phyloP scores from a whole-genome alignment of 2,113 vertebrate species.

The Colinus virginianus region DNA sequence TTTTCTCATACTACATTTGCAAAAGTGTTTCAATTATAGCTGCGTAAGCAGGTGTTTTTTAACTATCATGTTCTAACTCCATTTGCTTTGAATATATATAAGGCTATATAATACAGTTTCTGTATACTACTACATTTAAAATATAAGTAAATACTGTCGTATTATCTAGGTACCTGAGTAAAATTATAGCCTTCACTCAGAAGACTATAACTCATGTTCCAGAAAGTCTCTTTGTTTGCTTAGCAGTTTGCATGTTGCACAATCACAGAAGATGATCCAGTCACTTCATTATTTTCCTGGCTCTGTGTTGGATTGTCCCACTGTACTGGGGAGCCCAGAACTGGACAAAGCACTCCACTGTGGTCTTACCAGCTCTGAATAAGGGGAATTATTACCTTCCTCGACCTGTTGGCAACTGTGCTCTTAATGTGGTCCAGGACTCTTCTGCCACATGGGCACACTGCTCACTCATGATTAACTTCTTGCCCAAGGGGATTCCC shows the following conservation, averaged over 20 bases:
- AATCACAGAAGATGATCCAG: neutral
- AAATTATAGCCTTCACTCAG: neutral
- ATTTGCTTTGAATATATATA: neutral
- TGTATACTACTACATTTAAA: neutral
- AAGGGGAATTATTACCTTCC: neutral
- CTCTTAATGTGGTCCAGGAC: neutral
- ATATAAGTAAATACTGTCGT: neutral
- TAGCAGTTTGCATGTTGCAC: neutral
- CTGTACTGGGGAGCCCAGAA: neutral
- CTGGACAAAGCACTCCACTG: neutral
- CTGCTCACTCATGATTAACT: neutral
- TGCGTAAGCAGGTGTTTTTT: neutral
- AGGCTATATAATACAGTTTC: neutral
- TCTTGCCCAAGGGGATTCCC: neutral
- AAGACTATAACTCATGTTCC: neutral
- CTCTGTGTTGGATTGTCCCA: neutral
- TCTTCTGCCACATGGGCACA: neutral
- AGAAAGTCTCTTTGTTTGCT: neutral
- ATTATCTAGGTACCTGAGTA: neutral
- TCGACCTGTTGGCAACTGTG: neutral
- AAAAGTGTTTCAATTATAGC: neutral
- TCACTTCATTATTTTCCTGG: neutral
- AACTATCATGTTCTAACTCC: neutral
- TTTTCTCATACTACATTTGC: neutral
- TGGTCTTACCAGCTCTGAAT: neutral